phyloP scores from a whole-genome alignment of 2,888 invertebrate species.

The Ferdinandea cuprea region DNA sequence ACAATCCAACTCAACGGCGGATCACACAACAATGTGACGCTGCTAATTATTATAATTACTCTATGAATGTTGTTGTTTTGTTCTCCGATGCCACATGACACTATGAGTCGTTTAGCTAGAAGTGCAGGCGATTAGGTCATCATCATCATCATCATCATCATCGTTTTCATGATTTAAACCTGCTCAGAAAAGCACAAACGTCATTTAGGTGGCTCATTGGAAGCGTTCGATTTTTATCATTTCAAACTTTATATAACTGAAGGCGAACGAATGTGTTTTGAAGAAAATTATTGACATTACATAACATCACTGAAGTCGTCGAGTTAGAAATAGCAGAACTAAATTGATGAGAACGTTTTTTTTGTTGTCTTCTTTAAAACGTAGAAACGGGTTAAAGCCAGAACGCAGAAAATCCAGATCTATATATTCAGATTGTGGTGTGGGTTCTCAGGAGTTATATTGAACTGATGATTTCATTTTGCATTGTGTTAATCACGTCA shows the following conservation, averaged over 20 bases:
- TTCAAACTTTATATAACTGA: not conserved
- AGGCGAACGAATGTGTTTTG: not conserved
- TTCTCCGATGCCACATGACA: slow-evolving; percentile 51
- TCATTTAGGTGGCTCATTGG: not conserved
- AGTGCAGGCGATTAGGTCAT: slow-evolving; percentile 68
- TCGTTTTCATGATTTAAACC: slow-evolving; percentile 23
- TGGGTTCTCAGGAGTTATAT: not conserved
- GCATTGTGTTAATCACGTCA: not conserved
- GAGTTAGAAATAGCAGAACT: not conserved
- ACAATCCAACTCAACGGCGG: not conserved
- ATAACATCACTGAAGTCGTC: not conserved
- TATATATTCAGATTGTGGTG: not conserved
- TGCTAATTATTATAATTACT: slow-evolving; percentile 67
- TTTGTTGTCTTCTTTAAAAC: not conserved
- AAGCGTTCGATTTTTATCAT: not conserved
- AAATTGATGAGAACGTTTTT: not conserved
- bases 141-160: slow-evolving; percentile 25
- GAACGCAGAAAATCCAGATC: not conserved
- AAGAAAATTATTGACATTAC: not conserved
- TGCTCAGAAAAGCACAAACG: not conserved
- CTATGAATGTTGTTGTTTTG: slow-evolving; percentile 41
- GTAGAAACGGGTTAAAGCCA: not conserved
- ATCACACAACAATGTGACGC: slow-evolving; percentile 16
- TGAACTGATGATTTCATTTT: not conserved
- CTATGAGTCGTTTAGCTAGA: slow-evolving; percentile 41